phyloP scores from a whole-genome alignment of 2,888 invertebrate species.

The Chymomyza amoena region DNA sequence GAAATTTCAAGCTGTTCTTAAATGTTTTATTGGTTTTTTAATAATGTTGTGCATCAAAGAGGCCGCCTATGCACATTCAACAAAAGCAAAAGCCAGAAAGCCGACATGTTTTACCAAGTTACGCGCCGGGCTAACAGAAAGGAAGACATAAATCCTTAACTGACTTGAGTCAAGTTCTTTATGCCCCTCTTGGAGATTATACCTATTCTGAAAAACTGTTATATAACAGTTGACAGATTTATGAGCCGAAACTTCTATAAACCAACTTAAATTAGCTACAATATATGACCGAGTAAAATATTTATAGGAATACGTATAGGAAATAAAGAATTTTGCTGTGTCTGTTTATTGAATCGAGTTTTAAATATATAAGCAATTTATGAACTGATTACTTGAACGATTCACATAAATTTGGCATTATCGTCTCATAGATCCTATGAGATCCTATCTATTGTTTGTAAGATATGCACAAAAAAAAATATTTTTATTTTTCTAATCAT shows the following conservation, averaged over 20 bases:
- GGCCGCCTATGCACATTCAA: conserved; percentile 53
- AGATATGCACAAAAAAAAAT: no score
- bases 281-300: conserved; percentile 39
- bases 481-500: no score
- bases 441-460: no score
- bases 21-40: conserved; percentile 73
- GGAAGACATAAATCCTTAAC: conserved; percentile 71
- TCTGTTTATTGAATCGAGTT: no score
- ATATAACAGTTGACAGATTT: conserved; percentile 50
- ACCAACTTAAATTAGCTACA: conserved; percentile 51
- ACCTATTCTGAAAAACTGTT: conserved; percentile 32
- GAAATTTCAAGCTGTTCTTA: conserved; percentile 74
- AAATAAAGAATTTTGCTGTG: no score
- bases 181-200: conserved; percentile 29
- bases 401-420: no score
- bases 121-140: conserved; percentile 56
- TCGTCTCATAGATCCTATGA: no score
- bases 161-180: conserved; percentile 70
- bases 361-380: no score
- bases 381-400: no score
- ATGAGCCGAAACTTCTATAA: conserved; percentile 57
- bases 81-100: conserved; percentile 3
- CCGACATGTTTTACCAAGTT: conserved; percentile 58
- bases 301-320: background rate
- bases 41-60: conserved; percentile 71